phyloP scores from a whole-genome alignment of 2,888 invertebrate species.

The Macropis europaea region DNA sequence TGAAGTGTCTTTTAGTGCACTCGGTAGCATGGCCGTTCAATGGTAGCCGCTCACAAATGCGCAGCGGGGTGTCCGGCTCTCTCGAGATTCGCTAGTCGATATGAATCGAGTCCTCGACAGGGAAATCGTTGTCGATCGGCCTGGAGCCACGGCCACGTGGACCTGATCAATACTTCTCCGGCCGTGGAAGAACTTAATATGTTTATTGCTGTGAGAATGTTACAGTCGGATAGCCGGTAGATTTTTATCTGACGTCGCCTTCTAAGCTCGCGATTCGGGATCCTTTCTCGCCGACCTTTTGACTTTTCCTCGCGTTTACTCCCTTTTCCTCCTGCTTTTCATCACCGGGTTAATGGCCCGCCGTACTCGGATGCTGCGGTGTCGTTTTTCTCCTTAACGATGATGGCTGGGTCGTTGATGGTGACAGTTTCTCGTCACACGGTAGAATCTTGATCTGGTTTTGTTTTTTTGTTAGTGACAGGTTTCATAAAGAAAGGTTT shows the following conservation, averaged over 20 bases:
- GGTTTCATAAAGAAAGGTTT: no score
- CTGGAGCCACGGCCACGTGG: not conserved
- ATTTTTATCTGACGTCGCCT: slow-evolving; percentile 65
- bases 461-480: no score
- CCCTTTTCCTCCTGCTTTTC: not conserved
- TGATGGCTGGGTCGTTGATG: no score
- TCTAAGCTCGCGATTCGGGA: slow-evolving; percentile 19
- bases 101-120: slow-evolving; percentile 64
- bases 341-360: slow-evolving; percentile 1
- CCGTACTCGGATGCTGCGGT: no score
- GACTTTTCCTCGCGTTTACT: slow-evolving; percentile 2
- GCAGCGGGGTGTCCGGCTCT: slow-evolving; percentile 75
- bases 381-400: no score
- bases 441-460: not conserved
- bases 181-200: slow-evolving; percentile 67
- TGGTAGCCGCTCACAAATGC: slow-evolving; percentile 76
- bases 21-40: slow-evolving; percentile 71
- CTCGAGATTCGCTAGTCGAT: slow-evolving; percentile 77
- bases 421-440: not conserved
- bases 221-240: slow-evolving; percentile 65
- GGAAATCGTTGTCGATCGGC: slow-evolving; percentile 65
- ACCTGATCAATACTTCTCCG: slow-evolving; percentile 64
- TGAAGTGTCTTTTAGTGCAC: slow-evolving; percentile 75
- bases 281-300: not conserved
- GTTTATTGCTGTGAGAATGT: slow-evolving; percentile 78